Evolutionary conservation across 1,140 invertebrate genomes (phyloP), one percentile per base, ranked within the genome.

Genomic region (Drosophila busckii): DNA sequence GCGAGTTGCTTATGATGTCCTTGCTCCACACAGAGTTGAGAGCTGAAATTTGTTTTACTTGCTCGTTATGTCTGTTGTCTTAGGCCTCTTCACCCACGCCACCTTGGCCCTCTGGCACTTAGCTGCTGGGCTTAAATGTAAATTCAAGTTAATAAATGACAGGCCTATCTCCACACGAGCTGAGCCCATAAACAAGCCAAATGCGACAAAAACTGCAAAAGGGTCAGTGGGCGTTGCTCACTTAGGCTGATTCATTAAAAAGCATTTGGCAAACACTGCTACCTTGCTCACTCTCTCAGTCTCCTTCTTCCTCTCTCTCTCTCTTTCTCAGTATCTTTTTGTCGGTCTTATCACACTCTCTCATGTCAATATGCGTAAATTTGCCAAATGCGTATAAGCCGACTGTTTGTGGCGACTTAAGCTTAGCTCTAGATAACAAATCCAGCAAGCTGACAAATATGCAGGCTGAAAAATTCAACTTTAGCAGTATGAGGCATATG

Each of bases 371-470:
- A 82, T 82, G 73, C 75, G 73, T 65, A 80, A 82, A 80, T 80
- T 80, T 80, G 73, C 73, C 68, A 80, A 82, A 69, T 58, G 53
- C 75, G 82, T 73, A 73, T 82, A 69, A 73, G 73, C 52, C 62
- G 60, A 61, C 35, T 41, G 37, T 50, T 35, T 53, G 19, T 25
- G 22, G 17, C 32, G n/a, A 37, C 40, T 34, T 69, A 82, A 73
- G 46, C 73, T 58, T 6, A n/a, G 6, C 7, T n/a, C 13, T 46
- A 49, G 63, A 38, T 69, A 45, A 56, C 45, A 48, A 28, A 62
- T 9, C 20, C 16, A 20, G 4, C 46, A 63, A 64, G 48, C 64
- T 69, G 64, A 73, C 59, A 82, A 69, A 68, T 56, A 53, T 48
- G 23, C 25, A 20, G 31, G 40, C 31, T 28, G 9, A 26, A 42